Percentiles rank a stretch among this genome's conserved stretches.
phyloP scores from a whole-genome alignment of 2,888 invertebrate genomes.

The Ectropis crepuscularia region DNA sequence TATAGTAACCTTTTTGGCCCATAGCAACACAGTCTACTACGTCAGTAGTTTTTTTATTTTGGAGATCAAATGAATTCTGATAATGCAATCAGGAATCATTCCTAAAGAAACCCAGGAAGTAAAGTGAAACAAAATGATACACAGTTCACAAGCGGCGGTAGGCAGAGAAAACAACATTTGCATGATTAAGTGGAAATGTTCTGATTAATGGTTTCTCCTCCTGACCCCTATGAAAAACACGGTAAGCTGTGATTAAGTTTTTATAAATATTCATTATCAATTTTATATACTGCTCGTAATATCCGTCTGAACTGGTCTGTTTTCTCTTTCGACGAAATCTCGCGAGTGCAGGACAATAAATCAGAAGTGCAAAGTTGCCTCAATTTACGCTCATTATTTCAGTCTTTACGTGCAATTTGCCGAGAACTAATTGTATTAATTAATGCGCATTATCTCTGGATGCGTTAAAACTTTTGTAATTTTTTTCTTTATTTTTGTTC shows the following conservation, averaged over 20 bases:
- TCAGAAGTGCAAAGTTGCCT: slow-evolving; percentile 84
- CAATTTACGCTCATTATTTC: slow-evolving; percentile 83
- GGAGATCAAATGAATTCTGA: too few relatives aligned
- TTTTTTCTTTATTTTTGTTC: slow-evolving; percentile 63
- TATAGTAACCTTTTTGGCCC: too few relatives aligned
- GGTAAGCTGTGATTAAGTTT: slow-evolving; percentile 76
- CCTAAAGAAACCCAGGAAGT: slow-evolving; percentile 44
- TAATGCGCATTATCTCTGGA: slow-evolving; percentile 78
- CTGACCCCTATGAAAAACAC: slow-evolving; percentile 71
- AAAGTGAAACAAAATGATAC: slow-evolving; percentile 62
- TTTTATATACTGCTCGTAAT: slow-evolving; percentile 78
- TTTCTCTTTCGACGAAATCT: slow-evolving; percentile 84
- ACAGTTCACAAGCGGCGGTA: slow-evolving; percentile 42
- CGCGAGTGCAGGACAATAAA: slow-evolving; percentile 82
- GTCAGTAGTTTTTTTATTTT: too few relatives aligned
- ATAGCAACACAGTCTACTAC: too few relatives aligned
- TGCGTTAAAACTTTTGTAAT: slow-evolving; percentile 69
- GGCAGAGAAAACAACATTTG: slow-evolving; percentile 61
- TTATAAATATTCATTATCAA: slow-evolving; percentile 83
- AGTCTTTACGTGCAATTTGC: slow-evolving; percentile 81
- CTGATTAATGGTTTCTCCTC: slow-evolving; percentile 76
- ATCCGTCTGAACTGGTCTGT: slow-evolving; percentile 78
- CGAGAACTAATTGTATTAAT: slow-evolving; percentile 83
- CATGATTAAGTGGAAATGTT: slow-evolving; percentile 77
- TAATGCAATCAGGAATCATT: neutral